phyloP scores from a whole-genome alignment of 2,113 vertebrate genomes.

The Gadus chalcogrammus region DNA sequence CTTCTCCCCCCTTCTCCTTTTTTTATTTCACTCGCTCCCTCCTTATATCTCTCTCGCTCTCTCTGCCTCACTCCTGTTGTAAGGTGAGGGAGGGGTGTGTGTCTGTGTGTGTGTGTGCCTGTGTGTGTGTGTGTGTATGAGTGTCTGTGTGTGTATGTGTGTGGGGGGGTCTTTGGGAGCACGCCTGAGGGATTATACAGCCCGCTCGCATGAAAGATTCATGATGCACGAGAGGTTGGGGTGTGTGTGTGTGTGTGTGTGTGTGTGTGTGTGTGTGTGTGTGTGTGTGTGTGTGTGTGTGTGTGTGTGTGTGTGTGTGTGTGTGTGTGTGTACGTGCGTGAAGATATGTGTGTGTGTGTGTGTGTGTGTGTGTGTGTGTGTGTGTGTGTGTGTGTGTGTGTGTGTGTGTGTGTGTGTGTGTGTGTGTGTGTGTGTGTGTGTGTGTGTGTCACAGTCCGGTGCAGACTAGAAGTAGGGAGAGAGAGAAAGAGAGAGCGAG shows the following conservation, averaged over 20 bases:
- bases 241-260: conserved; percentile 30
- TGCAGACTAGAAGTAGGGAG: conserved; percentile 57
- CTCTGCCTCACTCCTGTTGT: conserved; percentile 41
- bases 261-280: conserved; percentile 33
- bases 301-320: conserved; percentile 25
- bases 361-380: conserved; percentile 26
- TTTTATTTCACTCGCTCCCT: conserved; percentile 30
- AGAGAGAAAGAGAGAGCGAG: conserved; percentile 28
- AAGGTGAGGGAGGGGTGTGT: conserved; percentile 69
- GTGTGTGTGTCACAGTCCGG: conserved; percentile 28
- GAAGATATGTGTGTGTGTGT: conserved; percentile 28
- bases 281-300: conserved; percentile 2
- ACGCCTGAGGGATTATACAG: conserved; percentile 78
- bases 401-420: conserved; percentile 42
- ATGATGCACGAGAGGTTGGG: conserved; percentile 58
- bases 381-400: conserved; percentile 26
- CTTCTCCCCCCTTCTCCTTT: conserved; percentile 34
- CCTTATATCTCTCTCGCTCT: conserved; percentile 35
- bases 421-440: conserved; percentile 2
- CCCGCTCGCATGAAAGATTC: conserved; percentile 77
- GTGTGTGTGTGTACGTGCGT: conserved; percentile 37
- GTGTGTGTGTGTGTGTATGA: background rate
- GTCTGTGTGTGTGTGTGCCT: conserved; percentile 31
- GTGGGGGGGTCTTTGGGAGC: conserved; percentile 56
- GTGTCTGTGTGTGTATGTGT: conserved; percentile 1